A percentile compares a stretch with the other conserved stretches of the same genome.
Evolutionary conservation across 1,140 invertebrate species (phyloP).

Genomic region (Vanessa tameamea): DNA sequence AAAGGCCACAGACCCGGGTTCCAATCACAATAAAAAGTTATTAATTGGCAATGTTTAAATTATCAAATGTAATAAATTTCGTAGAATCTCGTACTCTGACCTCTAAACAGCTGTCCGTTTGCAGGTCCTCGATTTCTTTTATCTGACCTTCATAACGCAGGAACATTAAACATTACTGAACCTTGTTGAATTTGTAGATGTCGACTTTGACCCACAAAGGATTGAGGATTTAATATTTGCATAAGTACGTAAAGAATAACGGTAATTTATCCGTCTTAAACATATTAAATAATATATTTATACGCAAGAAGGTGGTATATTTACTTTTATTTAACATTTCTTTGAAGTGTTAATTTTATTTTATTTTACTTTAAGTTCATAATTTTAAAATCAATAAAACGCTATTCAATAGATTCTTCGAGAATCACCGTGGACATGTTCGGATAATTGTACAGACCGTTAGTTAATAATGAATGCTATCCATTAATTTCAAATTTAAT

Average conservation of each 20-base stretch:
- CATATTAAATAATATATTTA: no score
- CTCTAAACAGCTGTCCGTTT: constrained; percentile 12
- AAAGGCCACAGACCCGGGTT: no score
- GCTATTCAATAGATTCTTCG: neutral
- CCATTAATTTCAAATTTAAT: no score
- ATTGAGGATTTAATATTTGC: constrained; percentile 18
- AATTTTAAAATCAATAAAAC: neutral
- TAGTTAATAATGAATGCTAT: no score
- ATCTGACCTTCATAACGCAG: constrained; percentile 19
- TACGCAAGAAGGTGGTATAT: neutral
- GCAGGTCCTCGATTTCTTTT: constrained; percentile 18
- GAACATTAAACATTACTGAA: constrained; percentile 22
- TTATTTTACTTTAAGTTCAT: no score
- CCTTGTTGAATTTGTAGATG: constrained; percentile 19
- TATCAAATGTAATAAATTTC: neutral
- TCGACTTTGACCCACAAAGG: constrained; percentile 29
- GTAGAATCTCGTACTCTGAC: neutral
- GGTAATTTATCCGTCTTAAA: neutral
- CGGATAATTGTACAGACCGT: no score
- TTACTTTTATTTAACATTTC: neutral
- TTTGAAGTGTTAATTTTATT: neutral
- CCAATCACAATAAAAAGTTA: no score
- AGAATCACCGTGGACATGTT: no score
- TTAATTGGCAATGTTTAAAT: no score
- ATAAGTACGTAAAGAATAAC: constrained; percentile 5